phyloP scores from a whole-genome alignment of 2,113 vertebrate genomes.

The Paedocypris sp. region DNA sequence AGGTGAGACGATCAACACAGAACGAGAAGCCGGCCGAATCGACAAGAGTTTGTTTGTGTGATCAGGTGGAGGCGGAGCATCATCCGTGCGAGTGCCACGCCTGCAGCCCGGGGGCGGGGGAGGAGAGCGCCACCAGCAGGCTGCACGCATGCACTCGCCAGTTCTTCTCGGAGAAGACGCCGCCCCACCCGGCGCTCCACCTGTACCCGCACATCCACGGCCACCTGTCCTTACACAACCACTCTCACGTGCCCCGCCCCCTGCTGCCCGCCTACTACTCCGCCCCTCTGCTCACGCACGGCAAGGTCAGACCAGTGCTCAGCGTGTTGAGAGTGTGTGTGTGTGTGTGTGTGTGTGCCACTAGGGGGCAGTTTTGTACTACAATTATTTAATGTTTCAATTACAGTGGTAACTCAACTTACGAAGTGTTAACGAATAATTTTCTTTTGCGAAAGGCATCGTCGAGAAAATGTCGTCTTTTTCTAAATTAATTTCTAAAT shows the following conservation, averaged over 20 bases:
- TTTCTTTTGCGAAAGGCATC: too few relatives aligned
- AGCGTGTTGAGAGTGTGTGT: too few relatives aligned
- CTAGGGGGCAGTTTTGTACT: too few relatives aligned
- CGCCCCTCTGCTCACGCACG: conserved; percentile 86
- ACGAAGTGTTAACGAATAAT: too few relatives aligned
- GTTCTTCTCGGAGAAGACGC: conserved; percentile 87
- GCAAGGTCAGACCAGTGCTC: conserved; percentile 68
- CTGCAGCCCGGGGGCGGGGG: conserved; percentile 82
- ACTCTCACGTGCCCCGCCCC: conserved; percentile 78
- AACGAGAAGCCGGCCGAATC: background rate
- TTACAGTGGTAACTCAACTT: too few relatives aligned
- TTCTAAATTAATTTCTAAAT: too few relatives aligned
- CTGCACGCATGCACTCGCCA: conserved; percentile 75
- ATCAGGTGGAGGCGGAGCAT: conserved; percentile 70
- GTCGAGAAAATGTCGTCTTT: too few relatives aligned
- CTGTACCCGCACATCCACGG: conserved; percentile 97
- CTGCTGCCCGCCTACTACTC: conserved; percentile 86
- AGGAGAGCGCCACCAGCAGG: conserved; percentile 58
- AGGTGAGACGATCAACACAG: too few relatives aligned
- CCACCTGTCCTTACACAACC: conserved; percentile 86
- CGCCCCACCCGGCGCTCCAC: conserved; percentile 84
- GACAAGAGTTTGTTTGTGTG: background rate
- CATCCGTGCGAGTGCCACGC: conserved; percentile 91
- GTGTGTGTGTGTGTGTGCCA: too few relatives aligned
- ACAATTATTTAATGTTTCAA: too few relatives aligned